These are phyloP conservation scores for Procambarus clarkii DNA, from an alignment of 1,140 invertebrate species.

Conservation along the genomic window DNA sequence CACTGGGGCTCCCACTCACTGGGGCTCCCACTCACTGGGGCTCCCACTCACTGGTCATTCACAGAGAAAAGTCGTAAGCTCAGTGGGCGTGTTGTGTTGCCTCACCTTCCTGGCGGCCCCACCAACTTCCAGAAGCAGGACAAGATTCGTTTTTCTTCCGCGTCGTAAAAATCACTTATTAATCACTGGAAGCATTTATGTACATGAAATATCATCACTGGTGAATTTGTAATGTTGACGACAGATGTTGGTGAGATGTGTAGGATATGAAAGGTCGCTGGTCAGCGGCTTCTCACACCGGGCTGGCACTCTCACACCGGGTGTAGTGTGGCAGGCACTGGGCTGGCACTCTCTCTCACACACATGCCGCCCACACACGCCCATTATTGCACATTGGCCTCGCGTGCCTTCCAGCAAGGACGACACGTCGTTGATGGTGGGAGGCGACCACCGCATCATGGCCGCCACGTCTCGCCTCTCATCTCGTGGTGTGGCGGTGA, in stretches of 20 bases:
- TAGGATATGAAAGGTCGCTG: no score
- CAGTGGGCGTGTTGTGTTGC: not conserved
- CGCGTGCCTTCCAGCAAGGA: slow-evolving; percentile 32
- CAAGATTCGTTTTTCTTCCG: no score
- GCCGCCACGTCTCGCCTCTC: not conserved
- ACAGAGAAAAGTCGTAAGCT: not conserved
- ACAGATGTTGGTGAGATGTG: no score
- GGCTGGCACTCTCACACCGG: not conserved
- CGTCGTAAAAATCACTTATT: no score
- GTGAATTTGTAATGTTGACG: no score
- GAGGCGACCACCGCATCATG: not conserved
- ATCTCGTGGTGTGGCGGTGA: not conserved
- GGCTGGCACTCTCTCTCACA: not conserved
- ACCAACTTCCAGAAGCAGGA: no score
- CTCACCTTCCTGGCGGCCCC: no score
- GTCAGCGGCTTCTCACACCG: no score
- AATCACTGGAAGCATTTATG: no score
- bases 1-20: not conserved
- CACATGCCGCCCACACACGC: slow-evolving; percentile 6
- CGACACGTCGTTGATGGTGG: not conserved
- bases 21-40: not conserved
- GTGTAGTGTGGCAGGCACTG: not conserved
- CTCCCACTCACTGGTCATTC: not conserved
- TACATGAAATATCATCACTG: no score
- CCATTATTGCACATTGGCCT: slow-evolving; percentile 65